Base-by-base conservation (phyloP, 2,888 invertebrate genomes). In the Archips crataeganus region DNA sequence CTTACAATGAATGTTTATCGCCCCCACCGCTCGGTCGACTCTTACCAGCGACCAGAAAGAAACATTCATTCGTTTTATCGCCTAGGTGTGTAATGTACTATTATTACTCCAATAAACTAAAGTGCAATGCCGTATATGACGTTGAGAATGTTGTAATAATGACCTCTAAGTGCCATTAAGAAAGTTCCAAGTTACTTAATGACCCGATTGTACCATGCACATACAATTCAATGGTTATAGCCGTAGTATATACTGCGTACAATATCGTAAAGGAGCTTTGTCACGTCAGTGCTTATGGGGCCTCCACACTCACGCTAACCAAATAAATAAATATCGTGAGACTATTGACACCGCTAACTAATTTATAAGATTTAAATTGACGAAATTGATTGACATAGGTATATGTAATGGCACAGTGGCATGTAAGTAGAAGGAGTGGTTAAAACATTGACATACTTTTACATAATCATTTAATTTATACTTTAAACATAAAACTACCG, bases 81-180 rank as follows among this genome's bases (percentile, higher is more conserved):
- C 54, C 54, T 54, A 23, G 54, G 54, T 54, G 9, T 2, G 54
- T 54, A 54, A 54, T 54, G 54, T 54, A 8, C 54, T 54, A 23
- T 54, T 54, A 54, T 32, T 57, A 32, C 32, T 32, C 11, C 57
- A 57, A 32, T 57, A 57, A 57, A 32, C 57, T 57, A 9, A 32
- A 57, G 32, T 54, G 32, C 32, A 57, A 15, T 23, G 51, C 57
- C 54, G 2, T 57, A 57, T 57, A 57, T 57, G 57, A 57, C 57
- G 57, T 11, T 32, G n/a, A 23, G 11, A 57, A 57, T 57, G 32
- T 57, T 2, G 11, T 32, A 57, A 57, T 57, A 57, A 57, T 57
- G 57, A 57, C 57, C 57, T 57, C 32, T 57, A 57, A 57, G 57
- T 57, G 57, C 57, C 57, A 57, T 57, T 57, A 57, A 57, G 57